phyloP scores from a whole-genome alignment of 2,113 vertebrate species.

The Perca flavescens region DNA sequence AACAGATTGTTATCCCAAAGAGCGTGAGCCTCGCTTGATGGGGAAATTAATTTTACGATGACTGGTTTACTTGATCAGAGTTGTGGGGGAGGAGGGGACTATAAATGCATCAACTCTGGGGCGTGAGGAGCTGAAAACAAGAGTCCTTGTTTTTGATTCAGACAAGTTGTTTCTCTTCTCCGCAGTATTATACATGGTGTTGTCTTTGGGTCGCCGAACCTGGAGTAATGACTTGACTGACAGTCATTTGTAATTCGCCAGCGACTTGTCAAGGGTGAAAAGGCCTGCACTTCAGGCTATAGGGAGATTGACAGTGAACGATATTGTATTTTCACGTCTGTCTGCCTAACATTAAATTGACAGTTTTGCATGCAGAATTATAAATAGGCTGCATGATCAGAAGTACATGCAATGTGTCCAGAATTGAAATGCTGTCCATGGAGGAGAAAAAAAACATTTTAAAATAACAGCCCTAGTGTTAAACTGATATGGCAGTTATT shows the following conservation, averaged over 20 bases:
- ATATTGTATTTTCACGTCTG: conserved; percentile 56
- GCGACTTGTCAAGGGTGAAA: conserved; percentile 66
- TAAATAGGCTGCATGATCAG: conserved; percentile 26
- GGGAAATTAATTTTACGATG: conserved; percentile 85
- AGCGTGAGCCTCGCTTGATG: conserved; percentile 73
- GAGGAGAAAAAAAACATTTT: neutral
- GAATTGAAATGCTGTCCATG: conserved; percentile 21
- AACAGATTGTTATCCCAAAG: conserved; percentile 81
- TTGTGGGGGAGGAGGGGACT: conserved; percentile 47
- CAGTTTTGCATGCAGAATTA: conserved; percentile 46
- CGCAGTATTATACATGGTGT: conserved; percentile 53
- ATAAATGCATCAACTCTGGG: conserved; percentile 64
- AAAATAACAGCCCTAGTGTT: conserved; percentile 38
- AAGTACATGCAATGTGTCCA: neutral
- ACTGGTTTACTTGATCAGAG: conserved; percentile 80
- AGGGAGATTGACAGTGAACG: conserved; percentile 61
- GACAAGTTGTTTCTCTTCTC: conserved; percentile 54
- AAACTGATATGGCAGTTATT: conserved; percentile 48
- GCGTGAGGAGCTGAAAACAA: conserved; percentile 50
- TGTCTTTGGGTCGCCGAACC: conserved; percentile 66
- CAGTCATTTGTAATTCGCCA: conserved; percentile 75
- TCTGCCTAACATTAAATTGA: conserved; percentile 49
- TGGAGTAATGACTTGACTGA: conserved; percentile 70
- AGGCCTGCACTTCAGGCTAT: conserved; percentile 53
- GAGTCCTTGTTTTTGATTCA: conserved; percentile 62